These are phyloP conservation scores for Allophyes oxyacanthae DNA, from an alignment of 2,888 invertebrate genomes.

Conservation along the genomic window DNA sequence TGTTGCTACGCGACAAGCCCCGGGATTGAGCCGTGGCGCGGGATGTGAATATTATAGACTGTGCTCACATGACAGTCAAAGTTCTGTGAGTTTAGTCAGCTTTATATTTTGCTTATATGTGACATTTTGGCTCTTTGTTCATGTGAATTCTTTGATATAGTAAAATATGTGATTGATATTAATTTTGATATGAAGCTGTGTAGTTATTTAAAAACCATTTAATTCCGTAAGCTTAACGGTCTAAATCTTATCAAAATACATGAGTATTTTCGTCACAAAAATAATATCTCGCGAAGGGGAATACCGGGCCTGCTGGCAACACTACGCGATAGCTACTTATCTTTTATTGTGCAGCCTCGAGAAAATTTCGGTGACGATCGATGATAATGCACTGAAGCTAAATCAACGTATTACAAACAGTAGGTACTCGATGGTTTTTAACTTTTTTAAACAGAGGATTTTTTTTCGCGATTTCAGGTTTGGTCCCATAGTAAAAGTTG, in stretches of 20 bases:
- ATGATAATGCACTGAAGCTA: conserved; percentile 73
- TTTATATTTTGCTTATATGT: not conserved
- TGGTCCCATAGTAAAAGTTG: no score
- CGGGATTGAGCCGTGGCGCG: conserved; percentile 46
- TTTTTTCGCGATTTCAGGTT: no score
- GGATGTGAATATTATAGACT: conserved; percentile 38
- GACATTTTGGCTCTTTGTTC: not conserved
- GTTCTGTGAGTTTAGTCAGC: conserved; percentile 2
- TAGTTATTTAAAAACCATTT: no score
- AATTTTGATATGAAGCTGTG: no score
- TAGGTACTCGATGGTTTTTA: conserved; percentile 15
- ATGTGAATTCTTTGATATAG: no score
- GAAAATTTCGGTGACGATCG: conserved; percentile 71
- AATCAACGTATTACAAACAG: conserved; percentile 38
- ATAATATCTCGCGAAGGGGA: conserved; percentile 1
- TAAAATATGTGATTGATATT: no score
- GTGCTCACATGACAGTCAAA: conserved; percentile 6
- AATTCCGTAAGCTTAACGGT: not conserved
- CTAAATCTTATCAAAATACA: not conserved
- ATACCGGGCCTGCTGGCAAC: conserved; percentile 29
- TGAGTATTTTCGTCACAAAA: not conserved
- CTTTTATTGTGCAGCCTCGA: conserved; percentile 78
- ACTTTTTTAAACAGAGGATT: no score
- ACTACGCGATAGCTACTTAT: conserved; percentile 72
- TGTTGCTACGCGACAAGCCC: conserved; percentile 54